phyloP scores from a whole-genome alignment of 1,140 invertebrate species.

The Drosophila hydei region DNA sequence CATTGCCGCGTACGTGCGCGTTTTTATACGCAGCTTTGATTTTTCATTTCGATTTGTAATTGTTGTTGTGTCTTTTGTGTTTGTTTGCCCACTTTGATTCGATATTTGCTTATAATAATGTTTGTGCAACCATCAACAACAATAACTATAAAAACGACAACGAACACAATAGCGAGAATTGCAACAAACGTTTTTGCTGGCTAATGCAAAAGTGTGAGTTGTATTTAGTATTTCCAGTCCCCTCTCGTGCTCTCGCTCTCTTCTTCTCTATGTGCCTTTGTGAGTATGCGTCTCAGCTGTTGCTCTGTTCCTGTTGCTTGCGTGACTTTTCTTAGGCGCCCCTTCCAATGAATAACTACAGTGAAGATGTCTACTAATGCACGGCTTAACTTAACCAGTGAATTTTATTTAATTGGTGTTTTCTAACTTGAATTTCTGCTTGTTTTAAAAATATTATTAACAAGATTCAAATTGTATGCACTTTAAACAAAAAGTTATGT shows the following conservation, averaged over 20 bases:
- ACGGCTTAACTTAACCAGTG: neutral
- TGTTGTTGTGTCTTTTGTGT: slow-evolving; percentile 28
- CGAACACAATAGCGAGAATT: slow-evolving; percentile 48
- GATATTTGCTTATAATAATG: slow-evolving; percentile 73
- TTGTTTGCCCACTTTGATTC: slow-evolving; percentile 27
- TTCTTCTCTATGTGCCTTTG: neutral
- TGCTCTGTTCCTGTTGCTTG: slow-evolving; percentile 40
- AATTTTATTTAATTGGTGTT: neutral
- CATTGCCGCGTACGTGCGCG: slow-evolving; percentile 63
- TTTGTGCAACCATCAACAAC: slow-evolving; percentile 49
- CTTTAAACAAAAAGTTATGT: neutral
- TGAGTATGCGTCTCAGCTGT: slow-evolving; percentile 1
- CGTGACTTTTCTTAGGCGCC: slow-evolving; percentile 60
- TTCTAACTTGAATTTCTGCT: too few species aligned
- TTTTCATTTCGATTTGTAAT: slow-evolving; percentile 39
- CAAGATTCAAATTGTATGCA: neutral
- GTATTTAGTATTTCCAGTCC: slow-evolving; percentile 20
- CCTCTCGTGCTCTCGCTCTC: neutral
- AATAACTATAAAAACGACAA: slow-evolving; percentile 43
- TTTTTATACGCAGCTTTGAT: slow-evolving; percentile 45
- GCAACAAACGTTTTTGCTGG: slow-evolving; percentile 52
- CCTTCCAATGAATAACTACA: slow-evolving; percentile 2
- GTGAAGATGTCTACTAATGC: neutral
- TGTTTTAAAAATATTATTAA: neutral
- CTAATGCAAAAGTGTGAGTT: slow-evolving; percentile 67